A percentile compares a stretch with the other conserved stretches of the same genome.
These are phyloP conservation scores for Theristus sp. DNA, from an alignment of 2,888 invertebrate species.

Conservation along the genomic window DNA sequence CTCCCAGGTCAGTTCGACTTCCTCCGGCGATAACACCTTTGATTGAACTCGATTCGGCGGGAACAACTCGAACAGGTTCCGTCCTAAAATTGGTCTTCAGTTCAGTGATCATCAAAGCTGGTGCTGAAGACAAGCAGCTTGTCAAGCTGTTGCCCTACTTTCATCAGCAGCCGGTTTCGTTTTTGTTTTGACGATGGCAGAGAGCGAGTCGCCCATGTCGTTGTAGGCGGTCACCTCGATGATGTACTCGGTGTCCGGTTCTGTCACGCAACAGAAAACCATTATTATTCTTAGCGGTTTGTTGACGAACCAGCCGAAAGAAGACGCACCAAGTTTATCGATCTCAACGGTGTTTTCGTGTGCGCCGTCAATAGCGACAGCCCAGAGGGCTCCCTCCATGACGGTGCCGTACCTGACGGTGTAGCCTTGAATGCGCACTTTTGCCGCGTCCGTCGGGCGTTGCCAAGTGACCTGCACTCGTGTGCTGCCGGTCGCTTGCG, in stretches of 20 bases:
- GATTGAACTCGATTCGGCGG: neutral
- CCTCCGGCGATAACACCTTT: neutral
- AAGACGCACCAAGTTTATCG: neutral
- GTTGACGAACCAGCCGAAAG: neutral
- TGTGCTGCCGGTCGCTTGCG: neutral
- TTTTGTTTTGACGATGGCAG: neutral
- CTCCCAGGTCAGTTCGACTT: constrained; percentile 1
- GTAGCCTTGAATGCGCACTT: constrained; percentile 4
- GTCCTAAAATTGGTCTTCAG: neutral
- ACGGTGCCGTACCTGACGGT: constrained; percentile 3
- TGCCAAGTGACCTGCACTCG: neutral
- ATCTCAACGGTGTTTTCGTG: neutral
- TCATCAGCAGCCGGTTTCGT: neutral
- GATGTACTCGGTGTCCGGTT: constrained; percentile 3
- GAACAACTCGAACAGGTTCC: neutral
- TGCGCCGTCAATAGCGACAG: neutral
- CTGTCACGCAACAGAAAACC: constrained; percentile 4
- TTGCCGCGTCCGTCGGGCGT: neutral
- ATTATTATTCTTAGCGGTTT: no score
- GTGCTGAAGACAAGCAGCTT: no score
- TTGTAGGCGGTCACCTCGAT: constrained; percentile 3
- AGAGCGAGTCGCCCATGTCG: constrained; percentile 2
- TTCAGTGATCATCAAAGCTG: no score
- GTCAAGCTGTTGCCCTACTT: no score
- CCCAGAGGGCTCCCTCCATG: neutral